Evolutionary conservation across 2,888 invertebrate species (phyloP), one percentile per base, ranked within the genome.

Genomic region (Caenorhabditis sp.): DNA sequence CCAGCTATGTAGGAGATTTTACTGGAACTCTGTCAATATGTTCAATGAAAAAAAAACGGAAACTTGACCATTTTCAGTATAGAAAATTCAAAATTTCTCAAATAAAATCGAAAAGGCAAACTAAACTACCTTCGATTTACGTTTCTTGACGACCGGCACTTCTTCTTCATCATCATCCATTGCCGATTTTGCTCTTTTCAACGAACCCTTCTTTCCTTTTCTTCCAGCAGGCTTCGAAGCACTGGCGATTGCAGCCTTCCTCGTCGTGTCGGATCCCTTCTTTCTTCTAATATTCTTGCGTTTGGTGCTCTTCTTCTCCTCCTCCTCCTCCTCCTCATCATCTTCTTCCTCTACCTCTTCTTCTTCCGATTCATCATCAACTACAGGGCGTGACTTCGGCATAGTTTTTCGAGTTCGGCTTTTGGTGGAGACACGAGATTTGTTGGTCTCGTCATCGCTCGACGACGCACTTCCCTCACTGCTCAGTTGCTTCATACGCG

Each of bases 401-500:
- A 5, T 21, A 17, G 21, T 4, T 3, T 4, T 7, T 7, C 31
- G 31, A 4, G 31, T 31, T 7, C 31, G 31, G 5, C 10, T 31
- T 10, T 31, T 31, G 31, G 31, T 10, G 31, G 31, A 31, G 31
- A 10, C 4, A 31, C 31, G 31, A 31, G 31, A 10, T 31, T 31
- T 31, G 5, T 4, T 31, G 10, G 31, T 31, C 31, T 31, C 67
- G 1, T 50, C 50, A 27, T 67, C 67, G 43, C 65, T 66, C 20
- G 57, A 57, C 8, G 57, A 57, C 8, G 57, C 38, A 21, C 56
- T 56, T 14, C 36, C 49, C 26, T 66, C 71, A 23, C 62, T 62
- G 43, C 66, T 66, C 31, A 71, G 57, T 26, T 71, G 71, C 36
- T 63, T 62, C 67, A 71, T 26, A 26, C 38, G 20, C 14, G 53